Evolutionary conservation across 2,113 vertebrate species (phyloP).

Genomic region (Cochlearius cochlearius): DNA sequence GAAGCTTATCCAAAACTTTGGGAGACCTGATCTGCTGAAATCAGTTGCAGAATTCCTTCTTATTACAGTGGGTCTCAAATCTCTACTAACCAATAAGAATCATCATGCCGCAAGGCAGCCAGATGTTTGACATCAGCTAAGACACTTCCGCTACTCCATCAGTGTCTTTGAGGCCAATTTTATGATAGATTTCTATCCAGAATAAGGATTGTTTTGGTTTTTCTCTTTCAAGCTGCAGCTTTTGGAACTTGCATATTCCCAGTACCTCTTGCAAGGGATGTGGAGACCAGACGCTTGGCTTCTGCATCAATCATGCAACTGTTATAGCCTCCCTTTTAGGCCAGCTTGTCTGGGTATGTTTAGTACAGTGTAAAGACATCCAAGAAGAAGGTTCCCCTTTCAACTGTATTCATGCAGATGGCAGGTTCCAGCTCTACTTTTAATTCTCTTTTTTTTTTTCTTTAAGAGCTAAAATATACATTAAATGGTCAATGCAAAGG

Average conservation of each 20-base stretch:
- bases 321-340: neutral
- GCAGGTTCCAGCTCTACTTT: neutral
- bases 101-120: neutral
- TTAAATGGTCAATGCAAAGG: neutral
- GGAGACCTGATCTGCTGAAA: neutral
- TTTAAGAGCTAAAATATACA: neutral
- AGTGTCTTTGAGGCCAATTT: neutral
- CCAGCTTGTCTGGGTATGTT: neutral
- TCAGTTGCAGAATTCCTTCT: neutral
- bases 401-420: neutral
- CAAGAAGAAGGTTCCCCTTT: neutral
- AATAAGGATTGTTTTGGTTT: neutral
- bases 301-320: neutral
- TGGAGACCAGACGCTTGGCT: constrained; percentile 3
- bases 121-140: neutral
- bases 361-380: neutral
- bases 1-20: neutral
- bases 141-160: neutral
- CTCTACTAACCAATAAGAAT: neutral
- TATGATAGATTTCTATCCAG: neutral
- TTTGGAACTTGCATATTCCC: neutral
- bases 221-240: neutral
- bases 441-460: neutral
- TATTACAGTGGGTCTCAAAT: neutral
- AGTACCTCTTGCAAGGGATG: neutral